Base-by-base conservation (phyloP, 2,797 vertebrate species). In the Amazona finschi region DNA sequence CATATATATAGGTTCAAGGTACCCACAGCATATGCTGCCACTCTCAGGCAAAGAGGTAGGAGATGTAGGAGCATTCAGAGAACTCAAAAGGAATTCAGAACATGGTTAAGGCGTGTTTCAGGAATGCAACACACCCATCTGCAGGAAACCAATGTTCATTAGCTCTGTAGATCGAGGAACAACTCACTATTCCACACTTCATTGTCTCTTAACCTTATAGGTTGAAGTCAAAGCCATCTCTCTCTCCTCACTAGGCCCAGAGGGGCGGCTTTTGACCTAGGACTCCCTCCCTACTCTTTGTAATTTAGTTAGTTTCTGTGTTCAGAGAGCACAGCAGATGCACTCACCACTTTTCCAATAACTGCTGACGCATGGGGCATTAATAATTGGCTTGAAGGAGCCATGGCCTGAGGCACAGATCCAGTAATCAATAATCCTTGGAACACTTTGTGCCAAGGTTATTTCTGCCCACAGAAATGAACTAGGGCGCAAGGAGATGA, bases 401-500 rank as follows among this genome's bases (percentile, higher is more conserved):
- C 78, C 74, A 77, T 69, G 65, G 75, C 78, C 90, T 72, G n/a
- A 92, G 72, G 93, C 86, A 87, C 41, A 87, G 69, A 44, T 91
- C 74, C 67, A 67, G 64, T 74, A 74, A 95, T 95, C 92, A 94
- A 97, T 95, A 95, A 85, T 65, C 64, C 69, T 66, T 85, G 74
- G 77, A 94, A 90, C 61, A 90, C 52, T 49, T 61, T 50, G 41
- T 79, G 58, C 72, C 81, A 93, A 93, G 84, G 77, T 89, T 93
- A 76, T 92, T 96, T 92, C 72, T 92, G 39, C n/a, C 52, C 30
- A 39, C 15, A 58, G 64, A 87, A 93, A 69, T 64, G 5, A 87
- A 91, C 46, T 38, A 85, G 33, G 9, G 44, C 12, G 13, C 36
- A 65, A 69, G 11, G 22, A 77, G 7, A 43, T 61, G 67, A 89